Conservation (phyloP, 2,888 invertebrate species). For the Callinectes sapidus region DNA sequence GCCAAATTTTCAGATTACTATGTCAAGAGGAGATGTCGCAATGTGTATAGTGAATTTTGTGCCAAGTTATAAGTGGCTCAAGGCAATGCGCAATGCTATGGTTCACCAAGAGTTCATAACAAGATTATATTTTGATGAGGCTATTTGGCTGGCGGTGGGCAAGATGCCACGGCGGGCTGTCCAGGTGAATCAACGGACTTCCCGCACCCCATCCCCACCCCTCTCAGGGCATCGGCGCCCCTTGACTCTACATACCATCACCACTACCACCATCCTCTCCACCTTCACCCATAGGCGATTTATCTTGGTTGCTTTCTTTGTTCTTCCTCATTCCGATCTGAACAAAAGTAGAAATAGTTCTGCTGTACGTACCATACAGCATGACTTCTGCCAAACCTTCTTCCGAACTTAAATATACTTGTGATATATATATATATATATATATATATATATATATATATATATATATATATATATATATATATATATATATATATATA, state of each 20-base stretch:
- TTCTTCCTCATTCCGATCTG: not conserved
- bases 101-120: constrained; percentile 32
- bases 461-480: constrained; percentile 53
- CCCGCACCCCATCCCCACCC: constrained; percentile 37
- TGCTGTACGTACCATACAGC: not conserved
- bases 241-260: not conserved
- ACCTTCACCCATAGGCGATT: not conserved
- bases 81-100: constrained; percentile 8
- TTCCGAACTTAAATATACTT: constrained; percentile 23
- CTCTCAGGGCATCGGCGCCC: not conserved
- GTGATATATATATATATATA: constrained; percentile 43
- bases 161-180: constrained; percentile 51
- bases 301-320: not conserved
- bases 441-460: constrained; percentile 52
- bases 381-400: not conserved
- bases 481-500: constrained; percentile 57
- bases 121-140: constrained; percentile 29
- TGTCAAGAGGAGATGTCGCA: not conserved
- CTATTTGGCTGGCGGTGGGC: constrained; percentile 50
- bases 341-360: not conserved
- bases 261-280: not conserved
- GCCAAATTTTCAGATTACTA: constrained; percentile 34
- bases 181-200: constrained; percentile 58
- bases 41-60: not conserved
- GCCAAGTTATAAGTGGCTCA: constrained; percentile 27